Percentiles rank a stretch among this genome's conserved stretches.
These are phyloP conservation scores for Epistrophella euchroma DNA, from an alignment of 2,888 invertebrate genomes.

Conservation along the genomic window DNA sequence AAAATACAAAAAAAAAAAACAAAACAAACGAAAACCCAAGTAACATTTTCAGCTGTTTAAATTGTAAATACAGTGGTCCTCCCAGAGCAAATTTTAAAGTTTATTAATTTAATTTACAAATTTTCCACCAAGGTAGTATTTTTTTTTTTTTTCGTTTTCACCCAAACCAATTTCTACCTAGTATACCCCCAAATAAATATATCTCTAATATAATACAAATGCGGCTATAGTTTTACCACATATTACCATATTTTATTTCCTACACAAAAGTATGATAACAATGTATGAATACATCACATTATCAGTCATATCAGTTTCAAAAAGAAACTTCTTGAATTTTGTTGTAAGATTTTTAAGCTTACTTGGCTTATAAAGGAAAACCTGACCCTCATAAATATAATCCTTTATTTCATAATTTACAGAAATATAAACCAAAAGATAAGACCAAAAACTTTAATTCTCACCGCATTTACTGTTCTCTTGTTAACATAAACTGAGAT, in stretches of 20 bases:
- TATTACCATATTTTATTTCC: not conserved
- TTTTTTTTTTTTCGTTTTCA: no score
- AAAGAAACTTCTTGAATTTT: not conserved
- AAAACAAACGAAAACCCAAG: no score
- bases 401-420: not conserved
- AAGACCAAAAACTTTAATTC: not conserved
- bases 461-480: not conserved
- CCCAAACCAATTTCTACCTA: no score
- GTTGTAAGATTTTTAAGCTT: not conserved
- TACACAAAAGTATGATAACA: not conserved
- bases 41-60: no score
- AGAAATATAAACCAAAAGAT: not conserved
- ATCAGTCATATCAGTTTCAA: not conserved
- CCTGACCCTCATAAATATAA: not conserved
- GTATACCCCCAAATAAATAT: no score
- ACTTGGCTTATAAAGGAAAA: not conserved
- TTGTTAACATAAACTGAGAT: constrained; percentile 5
- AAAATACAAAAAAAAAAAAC: no score
- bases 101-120: no score
- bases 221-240: no score
- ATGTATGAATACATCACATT: not conserved
- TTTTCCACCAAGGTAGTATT: no score
- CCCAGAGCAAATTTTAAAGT: no score
- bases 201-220: no score
- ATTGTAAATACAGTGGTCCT: no score